Conservation (phyloP, 2,888 invertebrate genomes). For the Hydrotaea cyrtoneurina region DNA sequence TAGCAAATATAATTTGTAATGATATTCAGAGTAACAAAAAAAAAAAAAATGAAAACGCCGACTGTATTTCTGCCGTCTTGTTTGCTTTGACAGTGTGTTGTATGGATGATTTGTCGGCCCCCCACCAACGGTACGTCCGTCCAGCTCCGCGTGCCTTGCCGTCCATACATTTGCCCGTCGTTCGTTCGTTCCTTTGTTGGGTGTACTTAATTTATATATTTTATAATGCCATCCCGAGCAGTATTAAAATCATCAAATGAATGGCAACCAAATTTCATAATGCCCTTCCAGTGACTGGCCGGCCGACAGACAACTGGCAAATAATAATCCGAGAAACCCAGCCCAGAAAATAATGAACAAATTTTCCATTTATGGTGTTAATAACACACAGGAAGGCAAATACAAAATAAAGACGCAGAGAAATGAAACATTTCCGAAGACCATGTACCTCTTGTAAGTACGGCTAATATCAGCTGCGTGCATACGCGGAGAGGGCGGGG, state of each 20-base stretch:
- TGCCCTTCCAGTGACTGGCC: neutral
- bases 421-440: neutral
- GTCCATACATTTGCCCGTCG: neutral
- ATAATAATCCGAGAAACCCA: neutral
- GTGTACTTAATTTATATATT: constrained; percentile 23
- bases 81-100: neutral
- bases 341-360: constrained; percentile 4
- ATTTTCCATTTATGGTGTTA: constrained; percentile 13
- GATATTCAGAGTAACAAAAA: neutral
- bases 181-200: neutral
- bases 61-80: neutral
- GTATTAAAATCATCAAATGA: constrained; percentile 16
- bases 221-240: neutral
- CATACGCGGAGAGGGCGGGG: too few relatives aligned
- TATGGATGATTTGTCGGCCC: constrained; percentile 3
- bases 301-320: neutral
- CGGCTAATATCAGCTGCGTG: too few relatives aligned
- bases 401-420: neutral
- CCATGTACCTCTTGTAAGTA: neutral
- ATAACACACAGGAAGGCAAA: neutral
- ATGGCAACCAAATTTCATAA: neutral
- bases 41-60: neutral
- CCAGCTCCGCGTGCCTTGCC: neutral
- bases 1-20: constrained; percentile 26
- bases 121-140: neutral